Evolutionary conservation across 2,113 vertebrate genomes (phyloP).

Genomic region (Oreotrochilus melanogaster): DNA sequence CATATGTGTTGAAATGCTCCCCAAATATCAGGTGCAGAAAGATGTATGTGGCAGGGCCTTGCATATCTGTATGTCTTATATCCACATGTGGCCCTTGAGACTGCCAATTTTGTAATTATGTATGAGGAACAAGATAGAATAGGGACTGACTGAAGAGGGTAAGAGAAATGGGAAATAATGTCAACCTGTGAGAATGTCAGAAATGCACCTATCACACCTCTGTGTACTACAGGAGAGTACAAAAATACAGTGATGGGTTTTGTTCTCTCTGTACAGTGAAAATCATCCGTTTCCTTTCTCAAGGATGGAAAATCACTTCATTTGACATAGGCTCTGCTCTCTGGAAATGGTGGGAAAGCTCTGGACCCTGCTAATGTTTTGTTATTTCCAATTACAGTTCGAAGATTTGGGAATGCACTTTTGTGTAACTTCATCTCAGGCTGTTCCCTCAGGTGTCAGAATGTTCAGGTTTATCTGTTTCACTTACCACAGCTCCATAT

Average conservation of each 20-base stretch:
- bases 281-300: background rate
- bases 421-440: background rate
- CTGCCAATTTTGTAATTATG: background rate
- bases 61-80: background rate
- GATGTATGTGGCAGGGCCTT: background rate
- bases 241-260: background rate
- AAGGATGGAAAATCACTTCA: background rate
- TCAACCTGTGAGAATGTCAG: background rate
- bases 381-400: background rate
- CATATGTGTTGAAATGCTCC: background rate
- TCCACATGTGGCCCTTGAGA: fast-evolving
- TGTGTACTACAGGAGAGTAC: background rate
- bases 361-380: background rate
- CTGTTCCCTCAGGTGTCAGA: background rate
- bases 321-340: background rate
- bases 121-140: background rate
- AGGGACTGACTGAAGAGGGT: background rate
- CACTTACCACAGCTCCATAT: background rate
- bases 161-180: background rate
- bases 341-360: background rate
- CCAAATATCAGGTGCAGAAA: background rate
- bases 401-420: background rate
- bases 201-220: background rate
- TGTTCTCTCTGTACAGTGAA: background rate
- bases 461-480: background rate